Percentiles rank a stretch among this genome's conserved stretches.
Evolutionary conservation across 2,888 invertebrate species (phyloP).

Genomic region (Phengaris alcon): DNA sequence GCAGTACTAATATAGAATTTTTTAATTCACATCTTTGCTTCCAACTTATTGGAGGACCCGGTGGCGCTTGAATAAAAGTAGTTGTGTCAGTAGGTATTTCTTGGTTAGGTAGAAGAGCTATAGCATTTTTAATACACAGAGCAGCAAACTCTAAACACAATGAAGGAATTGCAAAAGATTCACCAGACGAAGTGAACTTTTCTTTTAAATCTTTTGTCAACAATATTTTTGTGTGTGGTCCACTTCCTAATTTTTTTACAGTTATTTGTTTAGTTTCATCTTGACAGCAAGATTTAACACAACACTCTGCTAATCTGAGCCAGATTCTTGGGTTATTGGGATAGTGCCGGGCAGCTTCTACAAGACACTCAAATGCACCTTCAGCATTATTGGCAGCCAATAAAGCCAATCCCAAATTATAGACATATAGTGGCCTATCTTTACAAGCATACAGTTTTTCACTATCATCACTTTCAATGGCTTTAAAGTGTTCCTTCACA

Average conservation of each 20-base stretch:
- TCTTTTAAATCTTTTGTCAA: slow-evolving; percentile 64
- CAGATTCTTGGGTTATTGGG: slow-evolving; percentile 94
- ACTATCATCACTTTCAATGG: slow-evolving; percentile 66
- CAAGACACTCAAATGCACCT: slow-evolving; percentile 94
- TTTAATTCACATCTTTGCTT: slow-evolving; percentile 80
- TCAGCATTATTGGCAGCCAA: slow-evolving; percentile 88
- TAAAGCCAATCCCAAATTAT: slow-evolving; percentile 91
- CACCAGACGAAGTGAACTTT: slow-evolving; percentile 74
- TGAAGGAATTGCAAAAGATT: slow-evolving; percentile 91
- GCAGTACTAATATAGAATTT: slow-evolving; percentile 85
- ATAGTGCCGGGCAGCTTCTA: slow-evolving; percentile 90
- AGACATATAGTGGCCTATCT: slow-evolving; percentile 83
- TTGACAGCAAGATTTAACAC: slow-evolving; percentile 84
- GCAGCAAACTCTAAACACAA: slow-evolving; percentile 94
- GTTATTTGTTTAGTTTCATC: slow-evolving; percentile 72
- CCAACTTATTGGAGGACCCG: slow-evolving; percentile 81
- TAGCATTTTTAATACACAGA: slow-evolving; percentile 91
- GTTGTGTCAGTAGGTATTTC: slow-evolving; percentile 62
- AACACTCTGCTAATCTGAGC: slow-evolving; percentile 96
- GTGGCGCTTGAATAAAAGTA: slow-evolving; percentile 72
- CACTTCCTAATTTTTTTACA: slow-evolving; percentile 69
- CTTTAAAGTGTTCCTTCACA: slow-evolving; percentile 83
- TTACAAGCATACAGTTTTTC: slow-evolving; percentile 63
- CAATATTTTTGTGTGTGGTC: slow-evolving; percentile 66
- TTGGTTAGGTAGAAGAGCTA: slow-evolving; percentile 82